Evolutionary conservation across 2,113 vertebrate species (phyloP).

Genomic region (Lycaon pictus): DNA sequence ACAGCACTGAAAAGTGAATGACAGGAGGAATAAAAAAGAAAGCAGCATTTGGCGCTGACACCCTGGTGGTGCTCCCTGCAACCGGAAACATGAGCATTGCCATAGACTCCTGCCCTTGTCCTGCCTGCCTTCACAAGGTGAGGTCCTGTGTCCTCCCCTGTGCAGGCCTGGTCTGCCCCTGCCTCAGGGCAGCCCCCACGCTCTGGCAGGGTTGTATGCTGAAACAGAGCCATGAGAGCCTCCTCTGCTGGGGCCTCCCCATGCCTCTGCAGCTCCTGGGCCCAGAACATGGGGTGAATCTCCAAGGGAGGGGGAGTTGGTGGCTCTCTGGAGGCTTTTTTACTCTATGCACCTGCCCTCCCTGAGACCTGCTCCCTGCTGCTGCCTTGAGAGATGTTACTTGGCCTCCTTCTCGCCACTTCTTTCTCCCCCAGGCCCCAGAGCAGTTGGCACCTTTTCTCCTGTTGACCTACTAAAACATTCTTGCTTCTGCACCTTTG

Average conservation of each 20-base stretch:
- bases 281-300: rapidly evolving
- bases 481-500: neutral
- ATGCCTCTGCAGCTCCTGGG: neutral
- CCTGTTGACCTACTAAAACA: neutral
- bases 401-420: neutral
- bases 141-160: neutral
- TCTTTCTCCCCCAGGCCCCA: rapidly evolving
- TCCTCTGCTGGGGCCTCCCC: neutral
- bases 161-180: neutral
- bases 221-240: rapidly evolving
- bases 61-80: rapidly evolving
- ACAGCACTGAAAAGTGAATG: neutral
- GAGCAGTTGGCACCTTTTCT: rapidly evolving
- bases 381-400: neutral
- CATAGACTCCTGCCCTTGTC: rapidly evolving
- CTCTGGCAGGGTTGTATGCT: too few relatives aligned
- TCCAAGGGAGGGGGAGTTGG: neutral
- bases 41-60: rapidly evolving
- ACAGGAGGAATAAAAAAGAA: too few relatives aligned
- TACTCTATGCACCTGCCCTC: rapidly evolving
- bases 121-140: neutral
- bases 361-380: neutral
- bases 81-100: rapidly evolving
- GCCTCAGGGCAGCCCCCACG: neutral
- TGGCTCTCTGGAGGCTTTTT: neutral